A percentile compares a stretch with the other conserved stretches of the same genome.
These are phyloP conservation scores for Achroia grisella DNA, from an alignment of 1,140 invertebrate genomes.

Conservation along the genomic window DNA sequence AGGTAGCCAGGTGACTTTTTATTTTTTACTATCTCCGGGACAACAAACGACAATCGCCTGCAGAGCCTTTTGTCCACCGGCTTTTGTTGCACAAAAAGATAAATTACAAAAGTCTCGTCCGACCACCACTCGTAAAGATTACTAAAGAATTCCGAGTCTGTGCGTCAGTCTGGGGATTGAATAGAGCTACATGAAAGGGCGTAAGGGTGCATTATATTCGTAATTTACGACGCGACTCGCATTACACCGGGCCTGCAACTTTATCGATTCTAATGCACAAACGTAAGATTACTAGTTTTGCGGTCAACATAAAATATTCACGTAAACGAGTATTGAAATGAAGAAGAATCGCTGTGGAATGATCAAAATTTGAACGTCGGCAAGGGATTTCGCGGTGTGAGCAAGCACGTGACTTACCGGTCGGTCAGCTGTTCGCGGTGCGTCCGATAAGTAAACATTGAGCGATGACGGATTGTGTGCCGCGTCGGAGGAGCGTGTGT, in stretches of 20 bases:
- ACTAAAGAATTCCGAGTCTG: conserved; percentile 50
- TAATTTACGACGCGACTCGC: conserved; percentile 48
- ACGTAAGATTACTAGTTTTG: conserved; percentile 18
- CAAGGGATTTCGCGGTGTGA: conserved; percentile 2
- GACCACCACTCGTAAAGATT: conserved; percentile 55
- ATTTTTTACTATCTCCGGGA: conserved; percentile 40
- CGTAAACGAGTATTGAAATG: conserved; percentile 10
- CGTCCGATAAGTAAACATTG: conserved; percentile 64
- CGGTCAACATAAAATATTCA: conserved; percentile 17
- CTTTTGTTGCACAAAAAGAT: conserved; percentile 57
- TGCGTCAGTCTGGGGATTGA: conserved; percentile 32
- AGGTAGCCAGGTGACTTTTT: conserved; percentile 44
- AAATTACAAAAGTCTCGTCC: conserved; percentile 58
- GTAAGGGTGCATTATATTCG: conserved; percentile 61
- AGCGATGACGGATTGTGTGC: conserved; percentile 38
- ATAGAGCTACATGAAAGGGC: conserved; percentile 49
- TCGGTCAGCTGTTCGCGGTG: conserved; percentile 62
- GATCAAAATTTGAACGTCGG: neutral
- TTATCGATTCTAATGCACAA: conserved; percentile 40
- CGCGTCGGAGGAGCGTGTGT: conserved; percentile 53
- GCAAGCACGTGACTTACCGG: conserved; percentile 67
- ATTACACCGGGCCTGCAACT: conserved; percentile 32
- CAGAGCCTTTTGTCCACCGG: conserved; percentile 45
- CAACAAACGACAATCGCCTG: conserved; percentile 35
- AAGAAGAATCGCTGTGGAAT: conserved; percentile 6